These are phyloP conservation scores for Tetramorium alpestre DNA, from an alignment of 1,140 invertebrate species.

Conservation along the genomic window DNA sequence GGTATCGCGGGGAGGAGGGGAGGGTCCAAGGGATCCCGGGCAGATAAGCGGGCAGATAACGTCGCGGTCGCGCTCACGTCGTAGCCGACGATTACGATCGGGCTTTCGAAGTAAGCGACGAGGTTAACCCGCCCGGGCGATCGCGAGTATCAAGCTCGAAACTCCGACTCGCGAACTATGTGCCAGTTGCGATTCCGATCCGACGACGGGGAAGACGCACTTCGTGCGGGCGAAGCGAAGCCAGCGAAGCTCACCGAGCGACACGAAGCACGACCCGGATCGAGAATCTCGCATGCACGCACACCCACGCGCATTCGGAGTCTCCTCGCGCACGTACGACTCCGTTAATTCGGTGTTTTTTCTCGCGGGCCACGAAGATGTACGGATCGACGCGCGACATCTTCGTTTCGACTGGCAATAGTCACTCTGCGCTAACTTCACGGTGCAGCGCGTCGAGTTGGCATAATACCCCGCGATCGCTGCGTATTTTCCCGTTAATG, in stretches of 20 bases:
- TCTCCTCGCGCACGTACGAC: neutral
- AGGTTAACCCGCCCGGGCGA: neutral
- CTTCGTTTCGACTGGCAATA: neutral
- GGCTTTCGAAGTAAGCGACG: slow-evolving; percentile 12
- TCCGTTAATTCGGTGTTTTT: neutral
- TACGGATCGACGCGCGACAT: neutral
- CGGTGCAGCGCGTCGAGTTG: neutral
- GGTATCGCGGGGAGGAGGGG: too few species aligned
- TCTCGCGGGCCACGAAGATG: neutral
- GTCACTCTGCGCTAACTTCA: neutral
- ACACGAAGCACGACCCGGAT: too few species aligned
- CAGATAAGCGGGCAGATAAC: slow-evolving; percentile 26
- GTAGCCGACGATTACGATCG: slow-evolving; percentile 3
- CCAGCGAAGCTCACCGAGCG: too few species aligned
- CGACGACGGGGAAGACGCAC: too few species aligned
- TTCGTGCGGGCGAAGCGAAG: too few species aligned
- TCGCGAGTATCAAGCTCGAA: neutral
- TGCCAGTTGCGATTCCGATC: neutral
- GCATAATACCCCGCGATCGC: neutral
- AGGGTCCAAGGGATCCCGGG: too few species aligned
- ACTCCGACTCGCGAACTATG: neutral
- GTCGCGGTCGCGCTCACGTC: neutral
- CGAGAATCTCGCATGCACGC: too few species aligned
- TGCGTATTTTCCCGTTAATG: neutral
- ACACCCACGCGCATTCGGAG: neutral